Percentiles rank a stretch among this genome's conserved stretches.
phyloP scores from a whole-genome alignment of 2,113 vertebrate genomes.

The Python bivittatus region DNA sequence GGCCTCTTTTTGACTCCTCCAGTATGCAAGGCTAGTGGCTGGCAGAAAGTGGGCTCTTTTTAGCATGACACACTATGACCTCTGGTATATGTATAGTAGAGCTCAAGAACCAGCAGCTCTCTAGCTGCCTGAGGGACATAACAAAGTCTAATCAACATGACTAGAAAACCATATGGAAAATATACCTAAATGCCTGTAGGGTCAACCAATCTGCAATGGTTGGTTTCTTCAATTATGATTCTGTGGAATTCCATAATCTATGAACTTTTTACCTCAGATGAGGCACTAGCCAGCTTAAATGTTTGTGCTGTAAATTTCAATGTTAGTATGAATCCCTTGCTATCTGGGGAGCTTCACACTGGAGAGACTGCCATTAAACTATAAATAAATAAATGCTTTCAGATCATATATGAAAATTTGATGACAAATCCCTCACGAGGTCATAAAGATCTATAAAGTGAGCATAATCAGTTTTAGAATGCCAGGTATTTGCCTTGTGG shows the following conservation, averaged over 20 bases:
- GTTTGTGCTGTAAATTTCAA: neutral
- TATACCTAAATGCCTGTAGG: neutral
- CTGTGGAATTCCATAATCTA: neutral
- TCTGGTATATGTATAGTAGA: neutral
- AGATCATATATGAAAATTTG: neutral
- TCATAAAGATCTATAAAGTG: neutral
- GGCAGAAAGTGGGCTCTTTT: neutral
- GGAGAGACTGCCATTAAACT: neutral
- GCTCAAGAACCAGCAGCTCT: neutral
- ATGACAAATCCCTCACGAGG: neutral
- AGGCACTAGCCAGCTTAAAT: neutral
- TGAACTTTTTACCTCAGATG: neutral
- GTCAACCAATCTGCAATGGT: neutral
- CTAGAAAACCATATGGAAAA: neutral
- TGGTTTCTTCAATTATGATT: neutral
- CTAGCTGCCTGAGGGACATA: neutral
- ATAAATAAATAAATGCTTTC: neutral
- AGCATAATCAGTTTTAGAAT: neutral
- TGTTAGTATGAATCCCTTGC: neutral
- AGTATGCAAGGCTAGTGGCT: neutral
- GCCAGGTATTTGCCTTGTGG: neutral
- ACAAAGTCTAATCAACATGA: neutral
- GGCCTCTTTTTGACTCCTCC: neutral
- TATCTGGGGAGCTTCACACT: neutral
- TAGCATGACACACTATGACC: neutral